Base-by-base conservation (phyloP, 2,113 vertebrate species). In the Phalacrocorax brasilianus region DNA sequence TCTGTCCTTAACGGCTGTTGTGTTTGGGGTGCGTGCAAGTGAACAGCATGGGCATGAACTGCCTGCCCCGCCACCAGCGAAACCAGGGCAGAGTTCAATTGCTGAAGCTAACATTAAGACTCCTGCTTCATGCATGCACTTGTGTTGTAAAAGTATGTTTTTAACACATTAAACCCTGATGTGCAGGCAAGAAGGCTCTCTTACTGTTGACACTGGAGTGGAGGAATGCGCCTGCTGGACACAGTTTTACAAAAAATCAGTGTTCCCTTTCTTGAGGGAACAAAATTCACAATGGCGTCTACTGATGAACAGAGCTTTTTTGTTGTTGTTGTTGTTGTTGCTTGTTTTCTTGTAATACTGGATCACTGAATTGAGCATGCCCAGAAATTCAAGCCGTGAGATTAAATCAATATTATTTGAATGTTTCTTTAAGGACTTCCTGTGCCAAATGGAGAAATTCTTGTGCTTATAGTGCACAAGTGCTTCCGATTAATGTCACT, bases 341-440 rank as follows among this genome's bases (percentile, higher is more conserved):
- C 72, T 42, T 79, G 38, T 86, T 95, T 87, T 88, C 47, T 55
- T 52, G 45, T 14, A 4, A 4, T 28, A 12, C 59, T 5, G 3
- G 35, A 5, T 87, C 40, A 30, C 83, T 38, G 53, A 23, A 40
- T 27, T 30, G 86, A 78, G 91, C 92, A 76, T 85, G 91, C 80
- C 55, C 92, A 92, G 90, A 81, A 83, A n/a, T 58, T 17, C 40
- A 49, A 86, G 68, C 63, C 32, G 12, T 1, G 61, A 89, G 91
- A 84, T 96, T 30, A 82, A 89, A 88, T 82, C 70, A 82, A 70
- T 68, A 3, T 84, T 91, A 38, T 78, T 65, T 35, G 24, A 77
- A 12, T n/a, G 72, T 78, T 86, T 94, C 73, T 91, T 38, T 11
- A 53, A 94, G 86, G 92, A 49, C 61, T 95, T 95, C 79, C 83